Base-by-base conservation (phyloP, 2,888 invertebrate genomes). In the Nomada fucata region DNA sequence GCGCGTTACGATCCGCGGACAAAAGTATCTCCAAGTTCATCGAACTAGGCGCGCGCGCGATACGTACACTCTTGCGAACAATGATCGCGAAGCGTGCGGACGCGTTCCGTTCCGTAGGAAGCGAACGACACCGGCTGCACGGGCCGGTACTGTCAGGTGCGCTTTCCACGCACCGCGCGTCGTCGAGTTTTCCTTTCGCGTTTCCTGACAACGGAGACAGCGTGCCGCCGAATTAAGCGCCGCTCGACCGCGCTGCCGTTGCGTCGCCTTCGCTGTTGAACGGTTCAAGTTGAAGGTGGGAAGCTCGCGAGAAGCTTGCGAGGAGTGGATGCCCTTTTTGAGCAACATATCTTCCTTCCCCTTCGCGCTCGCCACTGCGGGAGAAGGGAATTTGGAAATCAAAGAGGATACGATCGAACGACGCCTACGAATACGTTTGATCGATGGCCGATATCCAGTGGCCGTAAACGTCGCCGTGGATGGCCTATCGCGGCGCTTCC, bases 21-120 rank as follows among this genome's bases (percentile, higher is more conserved):
- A 88, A 88, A 88, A 85, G 88, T 87, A 87, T 89, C 85, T 80
- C 68, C 86, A 88, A 88, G 89, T 89, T 89, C 88, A 86, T 88
- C 86, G 86, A 86, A 86, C 86, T 72, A 82, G 36, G 55, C 68
- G 53, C 59, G 57, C 42, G 44, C 20, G 44, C 76, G 76, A 76
- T 74, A 75, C 69, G 57, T 36, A 36, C 36, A 36, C 68, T 13
- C 57, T 29, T 18, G 18, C 44, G 72, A 73, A 85, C 84, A 76
- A 85, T 81, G 60, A 61, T 11, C 63, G 15, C 61, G 18, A 50
- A 23, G 26, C 61, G 53, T 47, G 44, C 44, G 29, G 23, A 52
- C 18, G 18, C 55, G 57, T 74, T 18, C 15, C 72, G 60, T 64
- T 44, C 47, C 63, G 42, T 47, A 74, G 76, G n/a, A 57, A 64